Evolutionary conservation across 2,888 invertebrate species (phyloP), one percentile per base, ranked within the genome.

Genomic region (Crossocerus cetratus): DNA sequence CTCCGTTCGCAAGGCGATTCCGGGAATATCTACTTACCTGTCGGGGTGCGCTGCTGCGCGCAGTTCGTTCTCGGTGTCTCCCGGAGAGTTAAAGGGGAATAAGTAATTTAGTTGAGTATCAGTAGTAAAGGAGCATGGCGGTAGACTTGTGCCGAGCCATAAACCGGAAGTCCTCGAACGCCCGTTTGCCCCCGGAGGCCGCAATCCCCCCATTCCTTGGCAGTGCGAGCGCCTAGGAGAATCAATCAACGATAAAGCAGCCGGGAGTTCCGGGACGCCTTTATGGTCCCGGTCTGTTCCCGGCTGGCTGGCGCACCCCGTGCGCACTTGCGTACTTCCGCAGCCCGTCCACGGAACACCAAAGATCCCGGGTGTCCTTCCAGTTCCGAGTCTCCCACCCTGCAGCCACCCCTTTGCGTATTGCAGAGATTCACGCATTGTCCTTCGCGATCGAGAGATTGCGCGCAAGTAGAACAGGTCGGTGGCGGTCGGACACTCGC

Each of bases 201-300:
- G 45, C 63, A 65, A 65, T 74, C 62, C 44, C 62, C 44, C 21
- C 54, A 18, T 54, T 56, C 56, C 32, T 32, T 32, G 5, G 5
- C 11, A 54, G 49, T 53, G 57, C 49, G 13, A 64, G 74, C 49
- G 20, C 23, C 55, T 54, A 55, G 65, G 62, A 53, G 59, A 71
- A 76, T 76, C 76, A 73, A 76, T 73, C 61, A 65, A 44, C 67
- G 72, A 72, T 76, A 69, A 75, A 69, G 64, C 55, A 56, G 64
- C 54, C 63, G n/a, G 58, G 20, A 16, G 53, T 44, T 49, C 14
- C 2, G 56, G 63, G 14, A 72, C 65, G 54, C 65, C 64, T 69
- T 69, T 72, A 73, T 67, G 67, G 67, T n/a, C 63, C n/a, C n/a
- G n/a, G n/a, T 20, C 42, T 65, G 13, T 44, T 20, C 22, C 54